Percentiles rank a stretch among this genome's conserved stretches.
Conservation (phyloP, 2,113 vertebrate species). For the Eira barbara region DNA sequence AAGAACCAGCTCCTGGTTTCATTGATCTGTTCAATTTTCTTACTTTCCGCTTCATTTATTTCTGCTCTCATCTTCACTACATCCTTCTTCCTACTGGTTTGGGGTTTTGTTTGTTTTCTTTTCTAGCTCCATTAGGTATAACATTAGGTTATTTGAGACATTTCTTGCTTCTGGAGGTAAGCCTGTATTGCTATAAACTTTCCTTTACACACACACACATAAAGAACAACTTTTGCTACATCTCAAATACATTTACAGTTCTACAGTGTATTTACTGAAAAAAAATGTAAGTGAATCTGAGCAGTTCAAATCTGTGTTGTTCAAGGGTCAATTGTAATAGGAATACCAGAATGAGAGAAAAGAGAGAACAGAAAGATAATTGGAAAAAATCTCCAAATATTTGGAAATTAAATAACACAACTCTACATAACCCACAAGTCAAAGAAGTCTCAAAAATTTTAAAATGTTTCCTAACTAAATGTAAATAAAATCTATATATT, state of each 20-base stretch:
- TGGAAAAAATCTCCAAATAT: neutral
- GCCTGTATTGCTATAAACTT: neutral
- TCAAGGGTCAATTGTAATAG: neutral
- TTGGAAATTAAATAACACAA: neutral
- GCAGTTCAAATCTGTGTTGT: neutral
- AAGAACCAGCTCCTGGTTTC: neutral
- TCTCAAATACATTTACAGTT: neutral
- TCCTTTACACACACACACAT: neutral
- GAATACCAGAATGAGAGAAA: neutral
- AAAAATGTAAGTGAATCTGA: neutral
- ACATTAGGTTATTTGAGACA: neutral
- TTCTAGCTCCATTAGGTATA: neutral
- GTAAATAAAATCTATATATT: neutral
- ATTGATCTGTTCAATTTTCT: neutral
- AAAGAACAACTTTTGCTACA: neutral
- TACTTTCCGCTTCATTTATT: neutral
- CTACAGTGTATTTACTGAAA: neutral
- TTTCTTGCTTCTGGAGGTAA: neutral
- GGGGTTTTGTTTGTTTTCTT: neutral
- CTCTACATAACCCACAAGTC: neutral
- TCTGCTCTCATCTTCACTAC: neutral
- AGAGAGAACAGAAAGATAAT: neutral
- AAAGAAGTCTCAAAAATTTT: neutral
- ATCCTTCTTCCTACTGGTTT: neutral
- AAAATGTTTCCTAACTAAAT: neutral